These are phyloP conservation scores for Oxystoma pomonae DNA, from an alignment of 2,888 invertebrate species.

Conservation along the genomic window DNA sequence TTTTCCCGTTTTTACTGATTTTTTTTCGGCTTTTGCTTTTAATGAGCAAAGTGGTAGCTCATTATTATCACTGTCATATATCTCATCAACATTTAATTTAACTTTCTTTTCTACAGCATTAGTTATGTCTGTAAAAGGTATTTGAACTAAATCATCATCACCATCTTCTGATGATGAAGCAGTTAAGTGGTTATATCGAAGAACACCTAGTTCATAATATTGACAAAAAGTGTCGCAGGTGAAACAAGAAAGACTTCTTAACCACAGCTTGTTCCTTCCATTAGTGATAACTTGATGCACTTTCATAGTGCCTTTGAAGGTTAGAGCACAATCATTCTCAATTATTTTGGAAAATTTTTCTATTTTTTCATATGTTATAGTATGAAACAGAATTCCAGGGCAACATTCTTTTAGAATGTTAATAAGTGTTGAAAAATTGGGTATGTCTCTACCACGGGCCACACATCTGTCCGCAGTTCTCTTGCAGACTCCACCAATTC, in stretches of 20 bases:
- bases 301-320: conserved; percentile 8
- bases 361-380: not conserved
- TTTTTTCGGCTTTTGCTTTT: not conserved
- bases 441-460: not conserved
- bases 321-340: not conserved
- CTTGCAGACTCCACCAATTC: conserved; percentile 12
- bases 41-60: not conserved
- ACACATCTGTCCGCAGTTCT: conserved; percentile 1
- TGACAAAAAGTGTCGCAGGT: not conserved
- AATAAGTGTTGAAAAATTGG: not conserved
- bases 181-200: not conserved
- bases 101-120: not conserved
- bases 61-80: not conserved
- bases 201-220: not conserved
- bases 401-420: not conserved
- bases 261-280: conserved; percentile 1
- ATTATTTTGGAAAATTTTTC: conserved; percentile 2
- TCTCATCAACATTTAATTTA: not conserved
- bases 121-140: not conserved
- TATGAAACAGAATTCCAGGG: conserved; percentile 1
- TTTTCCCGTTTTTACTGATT: not conserved
- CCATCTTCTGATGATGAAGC: not conserved
- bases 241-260: conserved; percentile 1
- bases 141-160: not conserved
- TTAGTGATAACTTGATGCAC: conserved; percentile 6